phyloP scores from a whole-genome alignment of 2,113 vertebrate genomes.

The Bostrychus sinensis region DNA sequence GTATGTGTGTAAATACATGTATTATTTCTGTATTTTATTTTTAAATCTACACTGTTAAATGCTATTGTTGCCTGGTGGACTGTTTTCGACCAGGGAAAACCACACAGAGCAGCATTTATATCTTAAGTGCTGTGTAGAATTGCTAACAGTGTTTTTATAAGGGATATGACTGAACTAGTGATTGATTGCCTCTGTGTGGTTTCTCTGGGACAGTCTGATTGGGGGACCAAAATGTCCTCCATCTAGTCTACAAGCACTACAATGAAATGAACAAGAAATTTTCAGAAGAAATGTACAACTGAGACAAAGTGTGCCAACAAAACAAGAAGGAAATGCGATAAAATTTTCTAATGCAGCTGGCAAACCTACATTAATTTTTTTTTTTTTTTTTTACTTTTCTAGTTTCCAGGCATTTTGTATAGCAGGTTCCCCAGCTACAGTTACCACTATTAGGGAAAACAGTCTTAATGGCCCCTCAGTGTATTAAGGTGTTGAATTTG shows the following conservation, averaged over 20 bases:
- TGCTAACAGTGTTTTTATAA: neutral
- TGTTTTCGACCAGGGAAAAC: neutral
- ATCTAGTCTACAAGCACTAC: conserved; percentile 3
- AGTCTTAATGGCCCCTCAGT: conserved; percentile 11
- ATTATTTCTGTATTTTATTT: conserved; percentile 39
- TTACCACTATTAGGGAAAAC: conserved; percentile 10
- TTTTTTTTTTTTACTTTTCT: neutral
- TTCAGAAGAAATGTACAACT: conserved; percentile 2
- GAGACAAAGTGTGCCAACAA: conserved; percentile 14
- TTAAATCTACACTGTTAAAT: conserved; percentile 18
- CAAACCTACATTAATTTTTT: conserved; percentile 1
- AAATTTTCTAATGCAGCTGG: neutral
- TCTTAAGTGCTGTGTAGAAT: neutral
- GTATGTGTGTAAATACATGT: conserved; percentile 63
- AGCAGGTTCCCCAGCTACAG: conserved; percentile 21
- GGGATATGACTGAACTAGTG: neutral
- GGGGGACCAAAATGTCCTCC: neutral
- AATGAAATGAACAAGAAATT: conserved; percentile 10
- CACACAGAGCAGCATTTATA: conserved; percentile 2
- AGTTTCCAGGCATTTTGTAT: conserved; percentile 14
- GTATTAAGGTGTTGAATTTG: conserved; percentile 34
- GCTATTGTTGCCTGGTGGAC: neutral
- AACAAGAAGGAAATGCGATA: neutral
- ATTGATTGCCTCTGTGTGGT: neutral
- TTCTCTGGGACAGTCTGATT: conserved; percentile 9